Evolutionary conservation across 1,140 invertebrate genomes (phyloP).

Genomic region (Ditylenchus dipsaci): DNA sequence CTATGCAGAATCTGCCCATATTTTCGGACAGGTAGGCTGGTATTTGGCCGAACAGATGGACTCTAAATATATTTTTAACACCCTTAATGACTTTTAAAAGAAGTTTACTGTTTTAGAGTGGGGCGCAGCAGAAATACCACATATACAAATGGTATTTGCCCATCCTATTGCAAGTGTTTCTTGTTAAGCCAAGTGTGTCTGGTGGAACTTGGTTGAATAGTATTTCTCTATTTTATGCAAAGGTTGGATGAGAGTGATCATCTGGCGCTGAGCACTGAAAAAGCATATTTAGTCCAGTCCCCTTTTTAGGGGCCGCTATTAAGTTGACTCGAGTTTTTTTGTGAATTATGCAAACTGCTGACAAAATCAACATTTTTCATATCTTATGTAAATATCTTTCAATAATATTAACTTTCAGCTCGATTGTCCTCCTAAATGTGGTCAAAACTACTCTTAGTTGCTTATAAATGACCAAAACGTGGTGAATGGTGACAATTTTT

Average conservation of each 20-base stretch:
- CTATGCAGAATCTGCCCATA: slow-evolving; percentile 24
- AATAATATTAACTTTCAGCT: no score
- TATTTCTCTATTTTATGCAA: slow-evolving; percentile 30
- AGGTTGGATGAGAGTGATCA: slow-evolving; percentile 48
- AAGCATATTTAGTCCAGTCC: neutral
- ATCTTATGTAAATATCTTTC: neutral
- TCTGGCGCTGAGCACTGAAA: slow-evolving; percentile 14
- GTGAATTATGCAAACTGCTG: neutral
- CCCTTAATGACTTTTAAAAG: neutral
- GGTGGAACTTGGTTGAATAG: slow-evolving; percentile 29
- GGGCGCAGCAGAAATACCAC: neutral
- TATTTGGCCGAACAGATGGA: no score
- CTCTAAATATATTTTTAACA: no score
- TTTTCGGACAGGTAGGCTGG: neutral
- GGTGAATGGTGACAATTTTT: no score
- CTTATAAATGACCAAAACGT: no score
- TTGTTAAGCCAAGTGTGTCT: slow-evolving; percentile 45
- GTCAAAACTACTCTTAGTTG: no score
- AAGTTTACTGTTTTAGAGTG: neutral
- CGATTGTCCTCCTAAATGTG: no score
- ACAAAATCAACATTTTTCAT: neutral
- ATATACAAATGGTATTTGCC: slow-evolving; percentile 45
- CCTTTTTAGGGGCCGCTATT: no score
- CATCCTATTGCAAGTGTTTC: slow-evolving; percentile 47
- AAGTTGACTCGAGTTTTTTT: no score